These are phyloP conservation scores for Vulpes vulpes DNA, from an alignment of 2,113 vertebrate species.

Conservation along the genomic window DNA sequence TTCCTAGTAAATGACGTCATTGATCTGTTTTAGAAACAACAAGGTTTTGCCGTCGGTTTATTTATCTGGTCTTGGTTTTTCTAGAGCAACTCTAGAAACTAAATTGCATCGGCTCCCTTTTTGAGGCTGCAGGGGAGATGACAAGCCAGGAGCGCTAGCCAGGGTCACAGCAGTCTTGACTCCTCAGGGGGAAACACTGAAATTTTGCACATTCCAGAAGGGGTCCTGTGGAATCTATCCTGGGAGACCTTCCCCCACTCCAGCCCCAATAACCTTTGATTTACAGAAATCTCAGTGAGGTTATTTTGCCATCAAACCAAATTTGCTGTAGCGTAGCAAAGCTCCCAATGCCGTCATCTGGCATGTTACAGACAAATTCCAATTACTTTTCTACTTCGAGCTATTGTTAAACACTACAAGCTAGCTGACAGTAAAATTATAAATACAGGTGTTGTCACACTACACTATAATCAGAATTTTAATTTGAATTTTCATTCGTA, in stretches of 20 bases:
- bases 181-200: conserved; percentile 21
- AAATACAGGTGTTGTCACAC: conserved; percentile 95
- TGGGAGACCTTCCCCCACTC: conserved; percentile 8
- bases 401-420: conserved; percentile 93
- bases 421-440: conserved; percentile 95
- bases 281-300: conserved; percentile 80
- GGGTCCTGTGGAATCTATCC: not conserved
- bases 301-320: conserved; percentile 90
- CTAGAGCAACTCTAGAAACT: conserved; percentile 41
- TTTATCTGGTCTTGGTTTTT: conserved; percentile 62
- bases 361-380: conserved; percentile 93
- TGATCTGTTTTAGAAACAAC: conserved; percentile 49
- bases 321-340: conserved; percentile 88
- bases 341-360: conserved; percentile 89
- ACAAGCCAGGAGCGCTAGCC: not conserved
- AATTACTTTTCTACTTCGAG: conserved; percentile 92
- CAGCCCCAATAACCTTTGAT: conserved; percentile 75
- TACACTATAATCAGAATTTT: conserved; percentile 95
- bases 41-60: not conserved
- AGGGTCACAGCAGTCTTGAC: not conserved
- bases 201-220: conserved; percentile 21
- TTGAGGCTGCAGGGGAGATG: not conserved
- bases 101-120: not conserved
- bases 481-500: conserved; percentile 95
- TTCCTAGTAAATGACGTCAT: conserved; percentile 10